Evolutionary conservation across 2,888 invertebrate genomes (phyloP).

Genomic region (Sarcophaga variegata): DNA sequence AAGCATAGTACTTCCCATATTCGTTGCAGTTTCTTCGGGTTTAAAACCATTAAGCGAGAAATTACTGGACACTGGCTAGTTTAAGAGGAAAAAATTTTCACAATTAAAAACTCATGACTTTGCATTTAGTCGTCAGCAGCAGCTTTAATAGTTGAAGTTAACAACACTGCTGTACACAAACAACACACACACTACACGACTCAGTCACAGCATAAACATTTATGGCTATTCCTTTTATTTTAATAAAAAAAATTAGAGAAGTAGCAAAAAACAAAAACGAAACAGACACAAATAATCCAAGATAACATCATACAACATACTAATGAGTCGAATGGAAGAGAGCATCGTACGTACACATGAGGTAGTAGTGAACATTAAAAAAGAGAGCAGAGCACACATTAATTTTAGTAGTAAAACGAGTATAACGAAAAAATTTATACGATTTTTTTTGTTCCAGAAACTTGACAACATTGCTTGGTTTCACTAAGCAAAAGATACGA

Average conservation of each 20-base stretch:
- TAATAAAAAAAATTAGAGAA: not conserved
- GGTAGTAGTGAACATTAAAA: not conserved
- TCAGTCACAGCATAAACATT: too few relatives aligned
- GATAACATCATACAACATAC: conserved; percentile 51
- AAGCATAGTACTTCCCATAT: too few relatives aligned
- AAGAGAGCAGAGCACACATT: not conserved
- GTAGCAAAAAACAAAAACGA: not conserved
- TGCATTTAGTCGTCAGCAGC: conserved; percentile 42
- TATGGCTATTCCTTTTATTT: not conserved
- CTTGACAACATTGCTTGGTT: conserved; percentile 66
- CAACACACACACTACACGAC: not conserved
- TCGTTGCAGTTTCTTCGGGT: too few relatives aligned
- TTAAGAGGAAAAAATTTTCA: too few relatives aligned
- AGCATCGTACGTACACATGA: not conserved
- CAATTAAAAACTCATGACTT: conserved; percentile 12
- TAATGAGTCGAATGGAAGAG: not conserved
- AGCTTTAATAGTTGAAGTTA: conserved; percentile 37
- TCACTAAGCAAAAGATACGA: conserved; percentile 2
- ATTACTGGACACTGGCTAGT: too few relatives aligned
- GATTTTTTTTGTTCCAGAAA: conserved; percentile 48
- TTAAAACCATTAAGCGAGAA: too few relatives aligned
- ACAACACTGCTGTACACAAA: conserved; percentile 29
- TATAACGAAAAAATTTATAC: conserved; percentile 29
- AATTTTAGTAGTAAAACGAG: conserved; percentile 21
- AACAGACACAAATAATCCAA: conserved; percentile 10